Evolutionary conservation across 2,797 vertebrate species (phyloP).

Genomic region (Melopsittacus undulatus): DNA sequence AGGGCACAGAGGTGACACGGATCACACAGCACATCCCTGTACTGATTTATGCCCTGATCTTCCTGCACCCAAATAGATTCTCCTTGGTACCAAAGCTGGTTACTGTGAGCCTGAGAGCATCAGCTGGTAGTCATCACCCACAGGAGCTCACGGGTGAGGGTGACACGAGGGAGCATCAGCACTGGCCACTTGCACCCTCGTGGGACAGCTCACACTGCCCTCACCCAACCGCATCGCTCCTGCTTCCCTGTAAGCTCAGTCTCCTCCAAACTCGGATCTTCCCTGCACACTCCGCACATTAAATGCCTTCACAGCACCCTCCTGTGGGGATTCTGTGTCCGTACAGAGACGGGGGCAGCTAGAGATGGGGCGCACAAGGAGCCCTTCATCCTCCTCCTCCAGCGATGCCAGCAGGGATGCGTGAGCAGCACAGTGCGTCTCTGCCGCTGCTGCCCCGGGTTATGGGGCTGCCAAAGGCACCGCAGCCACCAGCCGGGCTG

Average conservation of each 20-base stretch:
- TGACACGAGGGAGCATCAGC: not conserved
- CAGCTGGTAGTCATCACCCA: not conserved
- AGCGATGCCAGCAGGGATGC: not conserved
- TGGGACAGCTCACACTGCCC: not conserved
- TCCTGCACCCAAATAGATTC: not conserved
- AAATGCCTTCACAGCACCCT: constrained; percentile 63
- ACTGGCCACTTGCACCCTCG: not conserved
- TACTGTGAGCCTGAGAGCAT: not conserved
- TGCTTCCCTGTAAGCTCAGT: not conserved
- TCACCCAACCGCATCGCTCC: not conserved
- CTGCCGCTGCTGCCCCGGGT: not conserved
- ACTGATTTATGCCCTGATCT: not conserved
- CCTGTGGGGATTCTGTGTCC: constrained; percentile 60
- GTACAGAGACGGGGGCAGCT: constrained; percentile 46
- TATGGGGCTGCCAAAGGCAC: not conserved
- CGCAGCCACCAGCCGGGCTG: not conserved
- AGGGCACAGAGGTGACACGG: not conserved
- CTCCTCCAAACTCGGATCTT: not conserved
- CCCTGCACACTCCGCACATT: constrained; percentile 20
- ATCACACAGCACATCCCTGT: not conserved
- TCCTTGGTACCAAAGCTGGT: not conserved
- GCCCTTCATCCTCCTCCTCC: not conserved
- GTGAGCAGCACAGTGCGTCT: not conserved
- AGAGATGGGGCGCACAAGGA: not conserved
- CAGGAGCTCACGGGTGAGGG: not conserved